These are phyloP conservation scores for Jacana jacana DNA, from an alignment of 2,113 vertebrate species.

Conservation along the genomic window DNA sequence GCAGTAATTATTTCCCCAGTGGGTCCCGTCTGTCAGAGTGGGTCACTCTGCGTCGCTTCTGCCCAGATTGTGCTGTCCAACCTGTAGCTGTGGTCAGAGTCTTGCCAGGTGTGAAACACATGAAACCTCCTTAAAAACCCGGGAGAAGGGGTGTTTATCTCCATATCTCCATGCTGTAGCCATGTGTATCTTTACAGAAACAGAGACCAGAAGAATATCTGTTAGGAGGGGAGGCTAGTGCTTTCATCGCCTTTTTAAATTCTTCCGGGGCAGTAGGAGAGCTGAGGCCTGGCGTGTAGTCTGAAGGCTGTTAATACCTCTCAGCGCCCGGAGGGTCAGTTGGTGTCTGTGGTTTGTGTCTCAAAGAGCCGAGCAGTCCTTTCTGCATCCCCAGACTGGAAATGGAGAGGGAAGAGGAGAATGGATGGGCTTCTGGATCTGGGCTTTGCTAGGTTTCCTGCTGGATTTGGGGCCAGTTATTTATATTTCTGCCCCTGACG, in stretches of 20 bases:
- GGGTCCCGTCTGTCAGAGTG: background rate
- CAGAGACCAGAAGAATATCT: background rate
- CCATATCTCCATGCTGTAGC: background rate
- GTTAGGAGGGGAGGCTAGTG: background rate
- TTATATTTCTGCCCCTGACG: background rate
- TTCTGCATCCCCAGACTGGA: background rate
- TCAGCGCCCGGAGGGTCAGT: background rate
- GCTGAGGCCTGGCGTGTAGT: background rate
- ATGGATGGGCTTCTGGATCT: background rate
- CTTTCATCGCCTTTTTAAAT: background rate
- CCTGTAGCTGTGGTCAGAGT: background rate
- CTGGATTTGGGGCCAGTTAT: background rate
- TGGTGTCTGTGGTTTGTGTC: background rate
- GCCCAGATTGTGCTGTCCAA: background rate
- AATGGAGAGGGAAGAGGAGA: background rate
- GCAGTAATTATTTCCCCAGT: background rate
- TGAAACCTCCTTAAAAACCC: background rate
- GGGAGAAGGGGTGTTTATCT: background rate
- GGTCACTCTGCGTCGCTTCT: background rate
- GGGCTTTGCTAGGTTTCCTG: background rate
- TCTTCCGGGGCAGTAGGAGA: background rate
- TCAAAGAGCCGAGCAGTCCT: background rate
- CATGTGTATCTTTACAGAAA: background rate
- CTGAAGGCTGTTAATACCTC: background rate
- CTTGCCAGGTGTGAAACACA: background rate